Base-by-base conservation (phyloP, 2,113 vertebrate genomes). In the Mionectes macconnelli region DNA sequence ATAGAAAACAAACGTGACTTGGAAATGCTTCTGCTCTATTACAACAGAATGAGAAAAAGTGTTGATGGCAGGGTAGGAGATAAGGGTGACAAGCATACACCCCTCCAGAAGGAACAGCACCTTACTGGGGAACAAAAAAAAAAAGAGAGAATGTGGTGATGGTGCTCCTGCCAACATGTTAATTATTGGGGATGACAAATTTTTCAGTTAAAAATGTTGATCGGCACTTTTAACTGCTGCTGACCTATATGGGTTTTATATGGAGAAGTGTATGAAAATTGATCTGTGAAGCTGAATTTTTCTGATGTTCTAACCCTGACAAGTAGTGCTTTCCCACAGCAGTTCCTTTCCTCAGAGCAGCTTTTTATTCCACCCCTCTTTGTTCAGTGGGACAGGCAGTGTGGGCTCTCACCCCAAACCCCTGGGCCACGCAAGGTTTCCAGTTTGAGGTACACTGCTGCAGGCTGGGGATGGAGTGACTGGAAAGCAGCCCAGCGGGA, bases 381-480 rank as follows among this genome's bases (percentile, higher is more conserved):
- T 6, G 33, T 4, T 37, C 0, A 0, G 6, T 3, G 5, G 40
- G 35, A 30, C 19, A 14, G 49, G 6, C 24, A 6, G 1, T 10
- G 4, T 0, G 40, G 42, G 49, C 62, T 63, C 22, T 22, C 14
- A 9, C 14, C 35, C 40, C 1, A 9, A 9, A 0, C 3, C 35
- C 37, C 5, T 3, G 10, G 8, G 45, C 17, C 2, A 0, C 12
- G 11, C 0, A 4, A 25, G 28, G 14, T 40, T 21, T 8, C 27
- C 45, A 3, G 2, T 25, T 56, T 7, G 1, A 6, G 45, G 37
- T 45, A 5, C n/a, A 8, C 24, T 0, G 1, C 45, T 33, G 0
- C 10, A 5, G 77, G 23, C 52, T 24, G 22, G 14, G 12, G 23
- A 3, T 33, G 17, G 22, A 44, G 52, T 8, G 44, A 4, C 77